These are phyloP conservation scores for roundworm (Caenorhabditis elegans) DNA, from an alignment of 1,140 invertebrate genomes.

Conservation along the genomic window WBcel235 BX284605.5:5979001-5979500, in stretches of 20 bases:
- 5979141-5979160: constrained; percentile 64
- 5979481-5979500: constrained; percentile 66
- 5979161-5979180: constrained; percentile 57
- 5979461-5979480: background rate
- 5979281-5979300: constrained; percentile 5
- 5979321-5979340: background rate
- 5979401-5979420: constrained; percentile 65
- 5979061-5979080: no score
- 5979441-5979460: background rate
- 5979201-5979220: constrained; percentile 61
- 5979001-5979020: constrained; percentile 57
- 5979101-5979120: constrained; percentile 57
- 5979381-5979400: constrained; percentile 57
- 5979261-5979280: constrained; percentile 46
- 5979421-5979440: constrained; percentile 53
- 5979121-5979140: constrained; percentile 58
- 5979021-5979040: constrained; percentile 64
- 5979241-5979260: constrained; percentile 27
- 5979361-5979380: constrained; percentile 61
- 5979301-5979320: constrained; percentile 27
- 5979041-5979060: no score
- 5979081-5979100: constrained; percentile 62
- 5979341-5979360: constrained; percentile 58
- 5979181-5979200: constrained; percentile 62
- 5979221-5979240: constrained; percentile 29